Evolutionary conservation across 2,888 invertebrate genomes (phyloP).

Genomic region (Drosophila nr. perissopoda): DNA sequence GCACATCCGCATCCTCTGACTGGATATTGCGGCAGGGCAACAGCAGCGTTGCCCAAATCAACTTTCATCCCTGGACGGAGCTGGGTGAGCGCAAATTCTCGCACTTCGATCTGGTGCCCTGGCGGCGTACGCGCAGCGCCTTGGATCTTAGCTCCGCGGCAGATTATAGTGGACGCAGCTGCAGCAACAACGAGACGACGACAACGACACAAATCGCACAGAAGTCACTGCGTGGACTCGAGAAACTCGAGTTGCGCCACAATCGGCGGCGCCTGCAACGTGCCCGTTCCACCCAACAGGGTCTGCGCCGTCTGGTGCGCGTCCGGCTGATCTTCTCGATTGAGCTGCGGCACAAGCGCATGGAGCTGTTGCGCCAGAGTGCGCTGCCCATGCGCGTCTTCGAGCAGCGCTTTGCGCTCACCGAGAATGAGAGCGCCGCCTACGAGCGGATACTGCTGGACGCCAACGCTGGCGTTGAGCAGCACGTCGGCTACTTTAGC

Average conservation of each 20-base stretch:
- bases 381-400: slow-evolving; percentile 80
- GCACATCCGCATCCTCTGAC: slow-evolving; percentile 55
- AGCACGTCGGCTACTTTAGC: slow-evolving; percentile 83
- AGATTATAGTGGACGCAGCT: slow-evolving; percentile 71
- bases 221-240: slow-evolving; percentile 74
- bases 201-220: slow-evolving; percentile 28
- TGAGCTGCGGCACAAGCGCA: slow-evolving; percentile 86
- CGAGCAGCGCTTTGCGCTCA: slow-evolving; percentile 72
- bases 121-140: slow-evolving; percentile 81
- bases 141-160: slow-evolving; percentile 73
- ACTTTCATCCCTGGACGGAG: slow-evolving; percentile 83
- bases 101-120: slow-evolving; percentile 84
- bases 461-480: slow-evolving; percentile 76
- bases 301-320: slow-evolving; percentile 86
- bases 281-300: slow-evolving; percentile 67
- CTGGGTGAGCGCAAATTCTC: slow-evolving; percentile 74
- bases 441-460: slow-evolving; percentile 78
- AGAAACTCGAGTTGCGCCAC: slow-evolving; percentile 82
- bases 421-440: slow-evolving; percentile 76
- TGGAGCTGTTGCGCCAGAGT: slow-evolving; percentile 82
- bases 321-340: slow-evolving; percentile 89
- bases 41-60: slow-evolving; percentile 69
- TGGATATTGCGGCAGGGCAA: slow-evolving; percentile 83
- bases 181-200: slow-evolving; percentile 1
- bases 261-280: slow-evolving; percentile 84